phyloP scores from a whole-genome alignment of 2,888 invertebrate genomes.

The Diogma glabrata region DNA sequence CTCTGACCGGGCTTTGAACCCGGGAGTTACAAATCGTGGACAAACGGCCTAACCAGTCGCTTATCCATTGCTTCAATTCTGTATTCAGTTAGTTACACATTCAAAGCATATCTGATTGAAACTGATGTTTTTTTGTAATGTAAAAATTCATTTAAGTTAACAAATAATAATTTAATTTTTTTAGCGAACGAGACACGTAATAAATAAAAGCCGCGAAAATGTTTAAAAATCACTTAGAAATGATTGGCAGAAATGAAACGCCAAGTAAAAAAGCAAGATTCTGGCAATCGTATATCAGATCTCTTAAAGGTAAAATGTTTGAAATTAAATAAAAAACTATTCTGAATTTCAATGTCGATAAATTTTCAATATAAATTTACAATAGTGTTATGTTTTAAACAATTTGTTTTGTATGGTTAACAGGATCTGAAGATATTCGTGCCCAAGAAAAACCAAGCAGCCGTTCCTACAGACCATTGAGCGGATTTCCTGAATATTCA shows the following conservation, averaged over 20 bases:
- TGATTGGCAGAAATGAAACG: slow-evolving; percentile 87
- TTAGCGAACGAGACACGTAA: slow-evolving; percentile 64
- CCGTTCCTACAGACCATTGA: slow-evolving; percentile 48
- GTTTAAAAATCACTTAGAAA: slow-evolving; percentile 86
- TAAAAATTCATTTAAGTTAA: too few species aligned
- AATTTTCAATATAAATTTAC: not conserved
- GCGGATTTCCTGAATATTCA: slow-evolving; percentile 64
- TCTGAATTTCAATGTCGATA: too few species aligned
- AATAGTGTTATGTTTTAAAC: too few species aligned
- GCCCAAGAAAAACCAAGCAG: slow-evolving; percentile 72
- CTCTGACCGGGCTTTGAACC: too few species aligned
- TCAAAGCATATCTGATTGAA: too few species aligned
- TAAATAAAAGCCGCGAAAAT: slow-evolving; percentile 53
- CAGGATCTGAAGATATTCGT: slow-evolving; percentile 85
- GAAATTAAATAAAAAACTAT: slow-evolving; percentile 7
- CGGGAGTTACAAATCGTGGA: too few species aligned
- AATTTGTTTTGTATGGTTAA: not conserved
- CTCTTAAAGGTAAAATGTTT: slow-evolving; percentile 65
- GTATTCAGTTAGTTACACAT: too few species aligned
- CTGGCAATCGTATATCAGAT: slow-evolving; percentile 88
- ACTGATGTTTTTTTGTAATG: too few species aligned
- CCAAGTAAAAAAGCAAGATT: slow-evolving; percentile 87
- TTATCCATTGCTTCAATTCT: too few species aligned
- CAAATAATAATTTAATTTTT: too few species aligned
- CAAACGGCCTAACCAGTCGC: too few species aligned